These are phyloP conservation scores for Heteractis magnifica DNA, from an alignment of 92 coral and sea anemone species.

Conservation along the genomic window DNA sequence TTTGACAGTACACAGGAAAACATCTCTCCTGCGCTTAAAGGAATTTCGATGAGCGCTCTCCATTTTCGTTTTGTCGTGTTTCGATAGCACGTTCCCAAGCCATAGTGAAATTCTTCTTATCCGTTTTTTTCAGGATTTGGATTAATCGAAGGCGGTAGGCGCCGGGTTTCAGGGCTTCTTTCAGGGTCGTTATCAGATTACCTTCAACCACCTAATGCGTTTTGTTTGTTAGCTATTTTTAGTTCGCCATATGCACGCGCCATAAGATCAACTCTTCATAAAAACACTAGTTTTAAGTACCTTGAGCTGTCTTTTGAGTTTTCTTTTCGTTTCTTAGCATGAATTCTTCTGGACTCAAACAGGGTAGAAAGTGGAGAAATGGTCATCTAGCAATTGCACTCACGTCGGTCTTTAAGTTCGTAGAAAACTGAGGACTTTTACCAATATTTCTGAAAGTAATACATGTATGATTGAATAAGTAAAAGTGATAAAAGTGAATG, in stretches of 20 bases:
- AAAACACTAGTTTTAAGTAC: neutral
- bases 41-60: neutral
- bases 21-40: slow-evolving; percentile 5
- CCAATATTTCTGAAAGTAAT: too few species aligned
- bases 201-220: neutral
- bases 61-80: neutral
- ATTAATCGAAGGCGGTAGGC: neutral
- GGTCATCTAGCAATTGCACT: neutral
- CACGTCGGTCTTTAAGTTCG: too few species aligned
- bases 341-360: neutral
- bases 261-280: neutral
- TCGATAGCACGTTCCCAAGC: too few species aligned
- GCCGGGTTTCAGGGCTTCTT: neutral
- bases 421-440: too few species aligned
- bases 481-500: too few species aligned
- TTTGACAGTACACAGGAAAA: slow-evolving; percentile 5
- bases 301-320: neutral
- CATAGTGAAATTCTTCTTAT: too few species aligned
- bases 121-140: neutral
- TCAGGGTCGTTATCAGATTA: neutral
- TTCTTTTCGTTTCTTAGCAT: neutral
- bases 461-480: too few species aligned
- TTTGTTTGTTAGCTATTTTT: neutral
- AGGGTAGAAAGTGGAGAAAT: neutral
- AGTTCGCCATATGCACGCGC: neutral